Base-by-base conservation (phyloP, 1,140 invertebrate species). In the Drosophila ironensis region DNA sequence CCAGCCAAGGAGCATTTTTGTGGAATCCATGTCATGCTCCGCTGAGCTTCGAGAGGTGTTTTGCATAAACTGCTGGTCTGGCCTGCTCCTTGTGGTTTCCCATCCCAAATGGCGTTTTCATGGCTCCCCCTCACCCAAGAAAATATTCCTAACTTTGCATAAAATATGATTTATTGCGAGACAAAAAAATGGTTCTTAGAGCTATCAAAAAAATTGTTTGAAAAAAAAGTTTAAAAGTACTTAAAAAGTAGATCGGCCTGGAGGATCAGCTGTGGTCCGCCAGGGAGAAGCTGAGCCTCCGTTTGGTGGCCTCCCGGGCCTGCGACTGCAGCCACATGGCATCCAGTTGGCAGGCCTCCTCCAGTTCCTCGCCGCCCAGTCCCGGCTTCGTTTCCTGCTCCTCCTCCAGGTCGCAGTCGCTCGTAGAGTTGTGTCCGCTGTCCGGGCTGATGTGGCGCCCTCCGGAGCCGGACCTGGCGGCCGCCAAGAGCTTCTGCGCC, bases 391-490 rank as follows among this genome's bases (percentile, higher is more conserved):
- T 8, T 7, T 25, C 20, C 33, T 46, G 20, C 8, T 74, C 70
- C 30, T 51, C 56, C 19, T 80, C 76, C 37, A 88, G 60, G 20
- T 87, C 86, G 40, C 78, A 56, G 20, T 87, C 86, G 40, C 78
- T 87, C 6, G 78, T 81, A 7, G 88, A 89, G 42, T 89, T 89
- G 63, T 88, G 88, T 0, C 88, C 88, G 27, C 88, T 89, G 57
- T 89, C 88, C 25, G 88, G 88, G 14, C 88, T 89, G 4, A 89
- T 72, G 66, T 88, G 81, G 0, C 74, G 74, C 9, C 51, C 56
- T 87, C 69, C 12, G 56, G 66, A 14, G 54, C 17, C 48, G 1
- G 72, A 73, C 2, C 57, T 51, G 5, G 70, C 71, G 0, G 77
- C 76, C 0, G 86, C 72, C 2, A 88, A 51, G 4, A 88, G 45